A percentile compares a stretch with the other conserved stretches of the same genome.
Evolutionary conservation across 2,888 invertebrate genomes (phyloP).

Genomic region (Lasius platythorax): DNA sequence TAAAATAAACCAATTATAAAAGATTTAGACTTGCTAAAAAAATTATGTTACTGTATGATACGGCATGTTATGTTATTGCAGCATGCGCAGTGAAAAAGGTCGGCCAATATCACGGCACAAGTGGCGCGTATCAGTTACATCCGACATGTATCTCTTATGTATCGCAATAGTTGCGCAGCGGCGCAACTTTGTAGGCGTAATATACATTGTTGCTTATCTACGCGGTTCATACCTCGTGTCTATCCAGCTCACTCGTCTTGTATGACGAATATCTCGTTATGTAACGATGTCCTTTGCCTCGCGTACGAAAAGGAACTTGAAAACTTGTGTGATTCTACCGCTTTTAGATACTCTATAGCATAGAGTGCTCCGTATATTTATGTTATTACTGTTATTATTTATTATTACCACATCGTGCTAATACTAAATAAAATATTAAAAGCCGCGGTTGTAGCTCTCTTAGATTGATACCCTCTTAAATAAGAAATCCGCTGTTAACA

Average conservation of each 20-base stretch:
- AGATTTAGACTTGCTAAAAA: neutral
- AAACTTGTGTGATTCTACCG: neutral
- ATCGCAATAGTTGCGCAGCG: conserved; percentile 39
- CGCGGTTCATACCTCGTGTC: neutral
- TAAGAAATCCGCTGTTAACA: neutral
- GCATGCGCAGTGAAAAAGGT: neutral
- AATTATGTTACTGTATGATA: neutral
- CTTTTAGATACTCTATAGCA: neutral
- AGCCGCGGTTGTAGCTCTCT: neutral
- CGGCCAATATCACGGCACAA: conserved; percentile 2
- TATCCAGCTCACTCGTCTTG: neutral
- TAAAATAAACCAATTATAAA: neutral
- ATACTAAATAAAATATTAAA: neutral
- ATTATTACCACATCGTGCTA: neutral
- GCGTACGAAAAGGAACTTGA: neutral
- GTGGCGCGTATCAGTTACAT: conserved; percentile 6
- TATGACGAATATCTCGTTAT: conserved; percentile 3
- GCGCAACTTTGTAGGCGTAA: conserved; percentile 45
- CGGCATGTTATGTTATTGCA: neutral
- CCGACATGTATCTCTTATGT: conserved; percentile 16
- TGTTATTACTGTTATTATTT: neutral
- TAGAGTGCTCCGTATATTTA: too few relatives aligned
- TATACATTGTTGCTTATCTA: conserved; percentile 37
- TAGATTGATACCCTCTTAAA: neutral
- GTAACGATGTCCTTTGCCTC: neutral